Evolutionary conservation across 2,797 vertebrate genomes (phyloP), one percentile per base, ranked within the genome.

Genomic region (Amniataba percoides): DNA sequence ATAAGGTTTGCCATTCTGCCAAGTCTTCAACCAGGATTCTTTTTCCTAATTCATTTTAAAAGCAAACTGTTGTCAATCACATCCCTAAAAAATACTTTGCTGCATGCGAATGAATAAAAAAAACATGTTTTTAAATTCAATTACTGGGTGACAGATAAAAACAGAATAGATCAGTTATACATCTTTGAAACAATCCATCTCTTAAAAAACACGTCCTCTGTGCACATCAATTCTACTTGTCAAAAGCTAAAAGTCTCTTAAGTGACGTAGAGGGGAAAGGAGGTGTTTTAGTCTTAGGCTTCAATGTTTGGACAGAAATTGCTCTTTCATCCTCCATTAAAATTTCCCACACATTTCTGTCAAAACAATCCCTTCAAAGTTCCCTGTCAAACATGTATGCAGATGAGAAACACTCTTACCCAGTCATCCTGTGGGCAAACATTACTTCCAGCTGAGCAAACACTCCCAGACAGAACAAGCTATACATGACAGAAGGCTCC

Each of bases 401-500:
- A 93, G 88, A 93, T 93, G 88, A 93, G 92, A 91, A 93, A 92
- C 88, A 86, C 85, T 80, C 87, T 92, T 81, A 86, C 59, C 81
- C 88, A 89, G 82, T 86, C 89, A 88, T 93, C 88, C 87, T 85
- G 89, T 89, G 81, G 91, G 92, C 88, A 92, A 93, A 92, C 88
- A 92, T 91, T 79, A 87, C 85, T 92, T 88, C 88, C 93, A 95
- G 94, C 94, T 95, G 93, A 93, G 88, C 84, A 95, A 95, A 95
- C 93, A 95, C 61, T 61, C 66, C 80, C 71, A 80, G 88, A 87
- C 88, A 78, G 90, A 91, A 87, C 86, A 89, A 83, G 77, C 85
- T 83, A 87, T 85, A 92, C 77, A 83, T 90, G 86, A 88, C 78
- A 89, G 77, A 77, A 69, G 36, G 75, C 53, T 90, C 82, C 45